phyloP scores from a whole-genome alignment of 2,888 invertebrate species.

The Clusia tigrina region DNA sequence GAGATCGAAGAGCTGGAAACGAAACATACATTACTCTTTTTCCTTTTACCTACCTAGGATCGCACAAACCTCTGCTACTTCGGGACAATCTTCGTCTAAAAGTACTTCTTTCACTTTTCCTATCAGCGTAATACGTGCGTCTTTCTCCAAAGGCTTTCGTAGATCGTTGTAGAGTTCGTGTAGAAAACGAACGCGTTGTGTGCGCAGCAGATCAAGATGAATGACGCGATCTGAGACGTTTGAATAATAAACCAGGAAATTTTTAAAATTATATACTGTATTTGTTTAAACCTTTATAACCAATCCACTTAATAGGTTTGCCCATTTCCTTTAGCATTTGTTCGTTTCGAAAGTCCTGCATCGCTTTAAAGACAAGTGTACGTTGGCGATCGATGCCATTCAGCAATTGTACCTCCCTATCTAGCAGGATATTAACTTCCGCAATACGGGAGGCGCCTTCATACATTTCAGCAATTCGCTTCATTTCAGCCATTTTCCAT shows the following conservation, averaged over 20 bases:
- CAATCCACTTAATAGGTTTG: conserved; percentile 78
- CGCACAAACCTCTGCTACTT: conserved; percentile 49
- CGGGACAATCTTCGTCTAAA: conserved; percentile 54
- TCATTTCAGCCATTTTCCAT: conserved; percentile 67
- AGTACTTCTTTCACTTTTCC: conserved; percentile 73
- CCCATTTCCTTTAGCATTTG: conserved; percentile 74
- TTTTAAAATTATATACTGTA: background rate
- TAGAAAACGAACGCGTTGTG: conserved; percentile 79
- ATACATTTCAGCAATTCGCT: conserved; percentile 71
- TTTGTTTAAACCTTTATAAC: conserved; percentile 73
- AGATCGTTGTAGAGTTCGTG: conserved; percentile 77
- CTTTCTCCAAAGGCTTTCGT: conserved; percentile 67
- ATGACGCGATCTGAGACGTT: conserved; percentile 67
- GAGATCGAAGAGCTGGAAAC: conserved; percentile 53
- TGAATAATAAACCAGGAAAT: no score
- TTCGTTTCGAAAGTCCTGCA: conserved; percentile 69
- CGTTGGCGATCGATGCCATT: conserved; percentile 74
- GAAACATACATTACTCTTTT: background rate
- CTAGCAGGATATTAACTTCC: conserved; percentile 74
- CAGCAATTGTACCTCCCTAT: conserved; percentile 71
- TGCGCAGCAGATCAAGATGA: conserved; percentile 82
- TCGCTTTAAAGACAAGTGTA: conserved; percentile 69
- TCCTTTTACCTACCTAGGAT: background rate
- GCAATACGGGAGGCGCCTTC: conserved; percentile 76
- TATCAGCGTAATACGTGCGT: conserved; percentile 75